These are phyloP conservation scores for Sympetrum striolatum DNA, from an alignment of 2,888 invertebrate genomes.

Conservation along the genomic window DNA sequence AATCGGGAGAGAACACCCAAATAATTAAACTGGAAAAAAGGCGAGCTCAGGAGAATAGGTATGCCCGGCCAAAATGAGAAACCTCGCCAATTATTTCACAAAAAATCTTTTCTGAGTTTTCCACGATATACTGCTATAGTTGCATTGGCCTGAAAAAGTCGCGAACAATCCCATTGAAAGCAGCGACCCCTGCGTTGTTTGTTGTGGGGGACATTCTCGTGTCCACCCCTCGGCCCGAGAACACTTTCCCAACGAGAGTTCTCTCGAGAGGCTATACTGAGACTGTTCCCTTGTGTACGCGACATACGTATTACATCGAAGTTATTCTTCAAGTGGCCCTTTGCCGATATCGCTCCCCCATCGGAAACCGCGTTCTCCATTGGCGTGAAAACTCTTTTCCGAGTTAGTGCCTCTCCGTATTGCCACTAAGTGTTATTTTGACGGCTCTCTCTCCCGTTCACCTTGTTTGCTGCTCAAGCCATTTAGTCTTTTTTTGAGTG, in stretches of 20 bases:
- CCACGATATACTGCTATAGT: not conserved
- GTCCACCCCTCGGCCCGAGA: not conserved
- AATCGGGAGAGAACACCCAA: constrained; percentile 9
- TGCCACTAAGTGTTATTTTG: not conserved
- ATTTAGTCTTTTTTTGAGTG: not conserved
- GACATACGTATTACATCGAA: not conserved
- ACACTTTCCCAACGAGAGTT: not conserved
- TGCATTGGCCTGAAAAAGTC: not conserved
- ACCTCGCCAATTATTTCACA: not conserved
- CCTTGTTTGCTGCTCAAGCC: not conserved
- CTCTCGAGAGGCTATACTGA: constrained; percentile 15
- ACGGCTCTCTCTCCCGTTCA: not conserved
- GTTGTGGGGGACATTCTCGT: not conserved
- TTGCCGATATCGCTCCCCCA: not conserved
- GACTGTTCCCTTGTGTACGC: constrained; percentile 2
- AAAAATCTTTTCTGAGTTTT: not conserved
- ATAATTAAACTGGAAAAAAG: not conserved
- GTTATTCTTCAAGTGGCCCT: constrained; percentile 16
- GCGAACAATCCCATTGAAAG: not conserved
- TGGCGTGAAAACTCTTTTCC: not conserved
- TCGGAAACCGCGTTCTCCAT: not conserved
- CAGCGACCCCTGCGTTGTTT: too few relatives aligned
- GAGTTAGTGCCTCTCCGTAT: not conserved
- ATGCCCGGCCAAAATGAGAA: not conserved
- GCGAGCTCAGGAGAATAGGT: not conserved